A percentile compares a stretch with the other conserved stretches of the same genome.
Conservation (phyloP, 2,113 vertebrate species). For the Pseudorectes ferrugineus region DNA sequence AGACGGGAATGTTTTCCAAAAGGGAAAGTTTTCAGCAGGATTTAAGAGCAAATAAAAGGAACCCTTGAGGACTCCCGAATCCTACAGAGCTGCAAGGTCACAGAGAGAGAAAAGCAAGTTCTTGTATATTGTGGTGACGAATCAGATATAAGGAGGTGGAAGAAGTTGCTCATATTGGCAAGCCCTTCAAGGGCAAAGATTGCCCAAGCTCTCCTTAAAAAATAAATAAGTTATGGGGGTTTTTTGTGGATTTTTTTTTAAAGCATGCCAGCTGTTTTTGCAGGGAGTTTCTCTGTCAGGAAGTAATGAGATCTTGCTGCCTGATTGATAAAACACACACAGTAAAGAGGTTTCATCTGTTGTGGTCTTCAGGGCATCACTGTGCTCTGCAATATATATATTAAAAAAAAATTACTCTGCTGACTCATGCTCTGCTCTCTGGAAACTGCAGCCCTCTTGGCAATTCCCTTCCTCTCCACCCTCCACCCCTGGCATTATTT, state of each 20-base stretch:
- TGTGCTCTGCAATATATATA: not conserved
- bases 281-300: slow-evolving; percentile 5
- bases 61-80: not conserved
- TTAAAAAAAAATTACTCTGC: not conserved
- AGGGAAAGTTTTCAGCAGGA: not conserved
- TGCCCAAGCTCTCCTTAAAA: not conserved
- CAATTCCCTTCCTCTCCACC: not conserved
- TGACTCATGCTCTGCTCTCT: slow-evolving; percentile 45
- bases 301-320: slow-evolving; percentile 4
- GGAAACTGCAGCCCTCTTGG: not conserved
- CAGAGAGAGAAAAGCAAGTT: not conserved
- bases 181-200: not conserved
- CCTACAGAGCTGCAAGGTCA: not conserved
- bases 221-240: not conserved
- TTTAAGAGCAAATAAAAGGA: not conserved
- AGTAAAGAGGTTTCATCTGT: slow-evolving; percentile 42
- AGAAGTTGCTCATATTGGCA: not conserved
- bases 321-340: slow-evolving; percentile 60
- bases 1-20: not conserved
- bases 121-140: not conserved
- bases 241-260: not conserved
- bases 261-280: slow-evolving; percentile 29
- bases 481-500: not conserved
- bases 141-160: not conserved
- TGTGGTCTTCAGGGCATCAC: not conserved